A percentile compares a stretch with the other conserved stretches of the same genome.
These are phyloP conservation scores for Lasioglossum marginatum DNA, from an alignment of 2,888 invertebrate genomes.

Conservation along the genomic window DNA sequence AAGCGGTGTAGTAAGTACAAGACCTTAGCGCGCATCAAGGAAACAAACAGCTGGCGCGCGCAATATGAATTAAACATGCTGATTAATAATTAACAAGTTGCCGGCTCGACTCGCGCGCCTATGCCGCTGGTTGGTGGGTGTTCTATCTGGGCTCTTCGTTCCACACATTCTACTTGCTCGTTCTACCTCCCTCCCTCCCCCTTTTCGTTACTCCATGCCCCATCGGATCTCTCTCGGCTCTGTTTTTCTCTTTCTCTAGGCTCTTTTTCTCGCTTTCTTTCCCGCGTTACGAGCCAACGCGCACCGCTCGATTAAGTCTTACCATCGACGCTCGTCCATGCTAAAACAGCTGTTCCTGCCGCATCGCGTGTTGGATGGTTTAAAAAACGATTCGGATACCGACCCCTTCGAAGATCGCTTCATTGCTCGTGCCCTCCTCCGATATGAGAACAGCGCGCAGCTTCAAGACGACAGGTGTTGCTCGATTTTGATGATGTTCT, in stretches of 20 bases:
- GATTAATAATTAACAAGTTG: constrained; percentile 84
- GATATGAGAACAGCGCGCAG: background rate
- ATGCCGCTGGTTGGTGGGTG: constrained; percentile 67
- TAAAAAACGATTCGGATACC: constrained; percentile 30
- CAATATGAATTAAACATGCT: constrained; percentile 84
- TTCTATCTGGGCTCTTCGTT: constrained; percentile 33
- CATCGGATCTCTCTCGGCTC: background rate
- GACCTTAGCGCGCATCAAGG: constrained; percentile 82
- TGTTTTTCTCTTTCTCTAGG: background rate
- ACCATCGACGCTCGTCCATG: constrained; percentile 55
- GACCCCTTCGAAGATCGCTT: background rate
- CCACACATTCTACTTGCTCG: background rate
- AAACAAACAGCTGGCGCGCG: constrained; percentile 83
- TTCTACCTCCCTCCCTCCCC: constrained; percentile 18
- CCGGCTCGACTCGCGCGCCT: constrained; percentile 74
- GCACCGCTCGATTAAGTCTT: constrained; percentile 60
- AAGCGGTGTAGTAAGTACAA: constrained; percentile 76
- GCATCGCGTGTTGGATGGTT: constrained; percentile 49
- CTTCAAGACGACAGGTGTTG: background rate
- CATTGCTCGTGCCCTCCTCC: background rate
- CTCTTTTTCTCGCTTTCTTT: constrained; percentile 21
- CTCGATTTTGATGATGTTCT: background rate
- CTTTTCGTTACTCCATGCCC: background rate
- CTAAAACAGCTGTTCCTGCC: constrained; percentile 52
- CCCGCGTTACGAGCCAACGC: constrained; percentile 48